A percentile compares a stretch with the other conserved stretches of the same genome.
phyloP scores from a whole-genome alignment of 2,888 invertebrate species.

The Plusia festucae region DNA sequence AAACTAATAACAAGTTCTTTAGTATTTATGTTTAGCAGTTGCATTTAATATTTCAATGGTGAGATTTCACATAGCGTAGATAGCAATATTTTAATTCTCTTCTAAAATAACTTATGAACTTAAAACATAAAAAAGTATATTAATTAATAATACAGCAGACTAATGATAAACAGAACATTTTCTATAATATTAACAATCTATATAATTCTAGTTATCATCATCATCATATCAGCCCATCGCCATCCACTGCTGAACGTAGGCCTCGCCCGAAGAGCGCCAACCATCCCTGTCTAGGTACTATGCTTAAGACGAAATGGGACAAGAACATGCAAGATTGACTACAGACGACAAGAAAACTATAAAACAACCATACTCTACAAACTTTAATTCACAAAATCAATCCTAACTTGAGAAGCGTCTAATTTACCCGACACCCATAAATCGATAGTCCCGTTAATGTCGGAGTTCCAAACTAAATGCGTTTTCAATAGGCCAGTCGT shows the following conservation, averaged over 20 bases:
- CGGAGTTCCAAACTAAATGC: slow-evolving; percentile 68
- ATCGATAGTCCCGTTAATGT: slow-evolving; percentile 70
- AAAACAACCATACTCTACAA: neutral
- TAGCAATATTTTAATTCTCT: no score
- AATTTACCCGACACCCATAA: slow-evolving; percentile 62
- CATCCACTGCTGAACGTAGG: no score
- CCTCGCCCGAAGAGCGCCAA: no score
- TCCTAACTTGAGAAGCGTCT: slow-evolving; percentile 38
- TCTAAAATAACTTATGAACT: no score
- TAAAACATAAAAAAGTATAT: no score
- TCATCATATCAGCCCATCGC: no score
- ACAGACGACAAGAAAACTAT: neutral
- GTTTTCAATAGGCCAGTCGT: slow-evolving; percentile 61
- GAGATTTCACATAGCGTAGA: neutral
- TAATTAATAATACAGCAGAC: no score
- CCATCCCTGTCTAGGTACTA: no score
- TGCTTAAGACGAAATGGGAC: neutral
- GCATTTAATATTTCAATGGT: neutral
- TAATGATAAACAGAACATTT: no score
- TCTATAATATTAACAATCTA: no score
- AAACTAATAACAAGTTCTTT: neutral
- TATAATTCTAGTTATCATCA: no score
- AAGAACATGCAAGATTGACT: neutral
- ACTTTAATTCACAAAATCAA: slow-evolving; percentile 27
- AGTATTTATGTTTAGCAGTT: neutral